Base-by-base conservation (phyloP, 2,113 vertebrate species). In the Platysteira castanea region DNA sequence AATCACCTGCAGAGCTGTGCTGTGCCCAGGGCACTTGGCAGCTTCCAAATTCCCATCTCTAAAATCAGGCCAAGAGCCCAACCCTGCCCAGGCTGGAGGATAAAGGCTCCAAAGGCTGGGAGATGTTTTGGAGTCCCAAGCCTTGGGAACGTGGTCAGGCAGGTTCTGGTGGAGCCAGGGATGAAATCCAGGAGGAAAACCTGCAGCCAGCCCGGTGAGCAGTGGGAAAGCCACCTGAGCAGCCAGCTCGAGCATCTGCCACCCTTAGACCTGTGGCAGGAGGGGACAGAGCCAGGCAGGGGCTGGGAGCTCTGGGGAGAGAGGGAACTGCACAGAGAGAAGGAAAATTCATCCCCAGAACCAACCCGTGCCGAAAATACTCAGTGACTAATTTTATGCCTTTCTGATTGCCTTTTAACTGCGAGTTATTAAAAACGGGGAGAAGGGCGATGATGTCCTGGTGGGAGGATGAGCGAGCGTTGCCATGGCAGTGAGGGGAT, bases 371-470 rank as follows among this genome's bases (percentile, higher is more conserved):
- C 64, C 1, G 0, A 83, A 94, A 94, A 96, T 93, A 96, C 88
- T 46, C 53, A 4, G 63, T 76, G 89, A 76, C 80, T 96, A 87
- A 95, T 84, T 82, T 60, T 14, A 22, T 18, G 24, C 65, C 77
- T 81, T 64, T 73, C 22, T 89, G 93, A 74, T 90, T 90, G 91
- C 65, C 75, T 94, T 89, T 83, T 73, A 89, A 82, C 57, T 69
- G 59, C 0, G 1, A 83, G 70, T 68, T 87, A 74, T 71, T 89
- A 65, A 69, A 79, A 84, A 20, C 1, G 1, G 70, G 31, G 70
- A 81, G 82, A 50, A 63, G 57, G 70, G 65, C 44, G 91, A 57
- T 46, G 28, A 11, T 60, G 75, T 70, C 91, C 78, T 71, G 71
- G 91, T 87, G 87, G 89, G 89, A 93, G 84, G 89, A 85, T 50